These are phyloP conservation scores for Teinopalpus imperialis DNA, from an alignment of 2,888 invertebrate species.

Conservation along the genomic window DNA sequence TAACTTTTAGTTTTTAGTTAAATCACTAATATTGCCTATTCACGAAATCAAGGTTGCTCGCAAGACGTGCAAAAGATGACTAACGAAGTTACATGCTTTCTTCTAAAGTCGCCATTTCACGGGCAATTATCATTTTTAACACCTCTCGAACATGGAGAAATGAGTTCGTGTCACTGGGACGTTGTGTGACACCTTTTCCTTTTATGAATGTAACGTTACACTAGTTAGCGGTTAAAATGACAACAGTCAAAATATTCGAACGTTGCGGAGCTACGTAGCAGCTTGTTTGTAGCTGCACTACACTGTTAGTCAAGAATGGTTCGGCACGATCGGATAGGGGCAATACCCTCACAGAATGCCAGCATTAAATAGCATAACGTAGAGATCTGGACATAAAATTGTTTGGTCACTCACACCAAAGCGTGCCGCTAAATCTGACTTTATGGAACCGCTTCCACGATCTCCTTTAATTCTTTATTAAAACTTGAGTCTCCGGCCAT, in stretches of 20 bases:
- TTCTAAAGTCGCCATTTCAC: constrained; percentile 46
- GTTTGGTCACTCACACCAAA: too few relatives aligned
- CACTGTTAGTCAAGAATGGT: too few relatives aligned
- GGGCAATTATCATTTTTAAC: constrained; percentile 66
- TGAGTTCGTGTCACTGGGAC: constrained; percentile 50
- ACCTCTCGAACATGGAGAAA: constrained; percentile 52
- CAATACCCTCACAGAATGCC: too few relatives aligned
- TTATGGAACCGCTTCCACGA: too few relatives aligned
- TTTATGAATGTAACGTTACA: constrained; percentile 23
- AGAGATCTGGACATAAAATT: too few relatives aligned
- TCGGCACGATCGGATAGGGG: too few relatives aligned
- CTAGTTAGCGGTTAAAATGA: constrained; percentile 19
- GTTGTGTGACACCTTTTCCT: constrained; percentile 47
- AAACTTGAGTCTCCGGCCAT: too few relatives aligned
- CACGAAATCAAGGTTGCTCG: constrained; percentile 35
- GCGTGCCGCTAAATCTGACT: too few relatives aligned
- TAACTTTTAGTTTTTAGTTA: background rate
- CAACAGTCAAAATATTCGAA: constrained; percentile 4
- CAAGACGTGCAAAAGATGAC: constrained; percentile 43
- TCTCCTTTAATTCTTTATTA: too few relatives aligned
- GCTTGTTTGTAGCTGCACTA: too few relatives aligned
- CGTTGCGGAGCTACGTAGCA: too few relatives aligned
- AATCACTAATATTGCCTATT: constrained; percentile 1
- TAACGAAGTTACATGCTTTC: constrained; percentile 54
- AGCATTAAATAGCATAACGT: too few relatives aligned